Evolutionary conservation across 2,113 vertebrate genomes (phyloP).

Genomic region (Chloroceryle aenea): DNA sequence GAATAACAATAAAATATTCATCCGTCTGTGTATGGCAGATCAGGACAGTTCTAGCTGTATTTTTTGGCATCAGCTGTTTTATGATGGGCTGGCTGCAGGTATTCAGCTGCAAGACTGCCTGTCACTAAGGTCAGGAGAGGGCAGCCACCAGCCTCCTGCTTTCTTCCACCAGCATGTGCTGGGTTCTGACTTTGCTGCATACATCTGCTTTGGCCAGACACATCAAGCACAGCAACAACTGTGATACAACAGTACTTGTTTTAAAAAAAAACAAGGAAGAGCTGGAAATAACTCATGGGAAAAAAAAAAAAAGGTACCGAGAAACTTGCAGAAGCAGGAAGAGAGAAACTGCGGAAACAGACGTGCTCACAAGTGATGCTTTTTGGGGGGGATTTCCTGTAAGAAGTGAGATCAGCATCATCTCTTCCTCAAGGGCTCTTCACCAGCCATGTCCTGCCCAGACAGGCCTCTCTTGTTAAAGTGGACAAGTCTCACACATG

Average conservation of each 20-base stretch:
- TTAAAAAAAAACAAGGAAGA: not conserved
- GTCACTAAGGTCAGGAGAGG: not conserved
- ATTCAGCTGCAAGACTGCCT: not conserved
- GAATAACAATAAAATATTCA: constrained; percentile 81
- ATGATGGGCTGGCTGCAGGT: not conserved
- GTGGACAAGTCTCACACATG: not conserved
- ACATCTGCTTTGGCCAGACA: not conserved
- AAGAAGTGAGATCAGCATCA: not conserved
- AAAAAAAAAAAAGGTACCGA: not conserved
- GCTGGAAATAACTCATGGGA: constrained; percentile 8
- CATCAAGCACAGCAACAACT: not conserved
- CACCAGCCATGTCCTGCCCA: fast-evolving
- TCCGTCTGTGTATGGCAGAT: constrained; percentile 35
- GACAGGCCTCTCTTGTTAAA: not conserved
- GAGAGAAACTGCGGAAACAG: not conserved
- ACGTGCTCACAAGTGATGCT: not conserved
- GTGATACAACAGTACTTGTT: not conserved
- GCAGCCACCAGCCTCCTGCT: not conserved
- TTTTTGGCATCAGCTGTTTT: constrained; percentile 8
- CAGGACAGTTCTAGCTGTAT: constrained; percentile 29
- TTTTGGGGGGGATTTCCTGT: not conserved
- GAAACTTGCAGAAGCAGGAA: not conserved
- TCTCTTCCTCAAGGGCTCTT: not conserved
- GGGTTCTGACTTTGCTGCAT: not conserved
- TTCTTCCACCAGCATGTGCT: not conserved